phyloP scores from a whole-genome alignment of 2,797 vertebrate genomes.

The Poeciliopsis paucimaculata region DNA sequence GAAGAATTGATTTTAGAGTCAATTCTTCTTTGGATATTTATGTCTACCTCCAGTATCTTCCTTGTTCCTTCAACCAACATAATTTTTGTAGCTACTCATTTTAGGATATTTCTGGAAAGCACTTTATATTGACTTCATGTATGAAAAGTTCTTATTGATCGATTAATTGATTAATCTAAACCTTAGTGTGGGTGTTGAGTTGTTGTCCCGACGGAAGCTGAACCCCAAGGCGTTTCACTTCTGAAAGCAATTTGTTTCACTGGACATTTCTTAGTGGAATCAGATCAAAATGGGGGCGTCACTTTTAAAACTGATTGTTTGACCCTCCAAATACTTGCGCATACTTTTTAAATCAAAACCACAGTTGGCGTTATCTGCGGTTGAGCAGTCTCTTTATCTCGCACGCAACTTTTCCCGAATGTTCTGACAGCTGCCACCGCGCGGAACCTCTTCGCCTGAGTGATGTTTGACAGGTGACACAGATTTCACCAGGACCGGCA shows the following conservation, averaged over 20 bases:
- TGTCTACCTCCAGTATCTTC: no score
- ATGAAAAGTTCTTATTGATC: background rate
- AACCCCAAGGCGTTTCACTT: background rate
- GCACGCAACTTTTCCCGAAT: background rate
- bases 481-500: slow-evolving; percentile 18
- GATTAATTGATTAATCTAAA: background rate
- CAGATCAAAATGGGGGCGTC: background rate
- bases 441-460: background rate
- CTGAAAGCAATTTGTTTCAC: background rate
- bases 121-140: no score
- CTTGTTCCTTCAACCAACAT: background rate
- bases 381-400: background rate
- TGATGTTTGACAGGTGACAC: slow-evolving; percentile 62
- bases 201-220: background rate
- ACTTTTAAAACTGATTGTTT: background rate
- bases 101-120: background rate
- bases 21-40: background rate
- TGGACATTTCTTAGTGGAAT: background rate
- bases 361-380: background rate
- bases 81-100: background rate
- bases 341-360: background rate
- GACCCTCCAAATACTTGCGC: background rate
- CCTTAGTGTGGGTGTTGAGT: no score
- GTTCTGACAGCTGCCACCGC: background rate
- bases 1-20: no score